Percentiles rank a stretch among this genome's conserved stretches.
These are phyloP conservation scores for Drosophila albomicans DNA, from an alignment of 1,140 invertebrate species.

Conservation along the genomic window DNA sequence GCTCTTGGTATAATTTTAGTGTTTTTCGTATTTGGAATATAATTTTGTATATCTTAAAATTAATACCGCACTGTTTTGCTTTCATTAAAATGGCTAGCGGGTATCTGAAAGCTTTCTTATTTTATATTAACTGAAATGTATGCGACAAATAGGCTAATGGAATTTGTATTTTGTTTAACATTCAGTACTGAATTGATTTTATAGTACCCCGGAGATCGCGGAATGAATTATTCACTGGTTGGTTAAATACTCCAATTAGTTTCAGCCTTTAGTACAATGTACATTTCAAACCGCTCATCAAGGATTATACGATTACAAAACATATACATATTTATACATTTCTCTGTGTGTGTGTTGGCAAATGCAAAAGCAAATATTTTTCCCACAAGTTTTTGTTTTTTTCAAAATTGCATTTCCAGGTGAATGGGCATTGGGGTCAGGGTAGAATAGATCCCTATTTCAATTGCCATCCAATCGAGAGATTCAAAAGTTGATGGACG, in stretches of 20 bases:
- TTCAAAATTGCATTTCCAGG: constrained; percentile 43
- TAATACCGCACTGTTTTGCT: too few relatives aligned
- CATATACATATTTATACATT: background rate
- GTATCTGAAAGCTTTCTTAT: too few relatives aligned
- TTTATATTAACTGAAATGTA: too few relatives aligned
- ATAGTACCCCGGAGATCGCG: background rate
- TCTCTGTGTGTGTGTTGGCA: too few relatives aligned
- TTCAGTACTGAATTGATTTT: too few relatives aligned
- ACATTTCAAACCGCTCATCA: constrained; percentile 13
- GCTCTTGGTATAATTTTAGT: too few relatives aligned
- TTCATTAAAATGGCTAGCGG: too few relatives aligned
- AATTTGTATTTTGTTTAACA: too few relatives aligned
- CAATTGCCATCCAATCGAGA: constrained; percentile 29
- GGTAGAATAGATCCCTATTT: constrained; percentile 35
- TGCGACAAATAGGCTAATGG: too few relatives aligned
- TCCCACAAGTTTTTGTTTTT: constrained; percentile 18
- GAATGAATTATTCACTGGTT: background rate
- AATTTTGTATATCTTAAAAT: too few relatives aligned
- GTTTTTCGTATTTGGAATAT: too few relatives aligned
- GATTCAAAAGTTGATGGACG: constrained; percentile 7
- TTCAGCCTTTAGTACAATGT: constrained; percentile 2
- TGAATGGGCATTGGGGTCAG: constrained; percentile 45
- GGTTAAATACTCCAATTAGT: background rate
- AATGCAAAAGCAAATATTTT: constrained; percentile 8
- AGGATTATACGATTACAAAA: constrained; percentile 15